These are phyloP conservation scores for Volucella zonaria DNA, from an alignment of 2,888 invertebrate species.

Conservation along the genomic window DNA sequence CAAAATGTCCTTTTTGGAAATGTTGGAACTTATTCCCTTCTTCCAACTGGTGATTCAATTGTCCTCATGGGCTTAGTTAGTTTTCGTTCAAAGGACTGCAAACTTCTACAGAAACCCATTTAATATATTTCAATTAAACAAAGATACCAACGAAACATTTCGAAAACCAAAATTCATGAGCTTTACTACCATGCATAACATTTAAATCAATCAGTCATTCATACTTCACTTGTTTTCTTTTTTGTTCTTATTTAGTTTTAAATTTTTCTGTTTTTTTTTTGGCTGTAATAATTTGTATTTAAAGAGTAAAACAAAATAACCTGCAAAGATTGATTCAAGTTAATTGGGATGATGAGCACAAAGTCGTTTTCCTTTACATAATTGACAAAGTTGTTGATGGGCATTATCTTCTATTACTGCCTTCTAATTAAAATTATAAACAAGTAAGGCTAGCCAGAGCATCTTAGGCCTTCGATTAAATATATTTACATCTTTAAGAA, in stretches of 20 bases:
- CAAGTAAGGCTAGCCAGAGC: no score
- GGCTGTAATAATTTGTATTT: constrained; percentile 17
- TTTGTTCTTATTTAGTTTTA: background rate
- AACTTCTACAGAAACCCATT: background rate
- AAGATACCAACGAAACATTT: constrained; percentile 10
- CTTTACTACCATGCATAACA: constrained; percentile 40
- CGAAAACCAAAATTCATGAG: constrained; percentile 39
- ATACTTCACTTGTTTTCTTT: constrained; percentile 63
- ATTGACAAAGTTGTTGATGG: no score
- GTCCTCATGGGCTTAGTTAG: no score
- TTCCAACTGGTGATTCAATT: no score
- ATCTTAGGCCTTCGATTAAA: no score
- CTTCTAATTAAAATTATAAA: no score
- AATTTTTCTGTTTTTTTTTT: constrained; percentile 5
- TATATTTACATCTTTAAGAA: no score
- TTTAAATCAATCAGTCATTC: constrained; percentile 38
- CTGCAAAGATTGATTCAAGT: constrained; percentile 39
- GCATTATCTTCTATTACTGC: no score
- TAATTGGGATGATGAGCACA: constrained; percentile 33
- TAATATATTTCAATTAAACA: background rate
- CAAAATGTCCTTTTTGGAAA: no score
- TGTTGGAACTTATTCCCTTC: no score
- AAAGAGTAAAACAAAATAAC: constrained; percentile 26
- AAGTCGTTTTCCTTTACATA: constrained; percentile 23
- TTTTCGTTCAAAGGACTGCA: no score